Evolutionary conservation across 92 coral and sea anemone species (phyloP).

Genomic region (Porites lobata): DNA sequence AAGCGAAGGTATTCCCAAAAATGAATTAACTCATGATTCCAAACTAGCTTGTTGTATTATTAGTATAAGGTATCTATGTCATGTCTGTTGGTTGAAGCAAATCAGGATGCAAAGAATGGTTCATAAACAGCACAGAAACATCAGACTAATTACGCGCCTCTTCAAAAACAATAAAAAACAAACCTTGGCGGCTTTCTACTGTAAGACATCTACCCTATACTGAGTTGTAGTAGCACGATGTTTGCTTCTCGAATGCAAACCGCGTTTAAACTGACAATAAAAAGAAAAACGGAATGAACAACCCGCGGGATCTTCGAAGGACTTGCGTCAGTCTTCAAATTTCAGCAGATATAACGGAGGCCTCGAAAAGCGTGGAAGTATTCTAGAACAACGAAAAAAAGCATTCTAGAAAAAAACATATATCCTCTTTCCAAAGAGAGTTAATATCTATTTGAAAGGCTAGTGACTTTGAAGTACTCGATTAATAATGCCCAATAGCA

Average conservation of each 20-base stretch:
- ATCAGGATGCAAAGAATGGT: not conserved
- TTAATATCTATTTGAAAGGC: not conserved
- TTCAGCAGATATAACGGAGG: no score
- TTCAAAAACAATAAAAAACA: not conserved
- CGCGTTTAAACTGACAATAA: no score
- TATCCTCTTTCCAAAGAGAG: not conserved
- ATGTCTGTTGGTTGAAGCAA: constrained; percentile 10
- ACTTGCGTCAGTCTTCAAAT: no score
- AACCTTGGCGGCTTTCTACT: constrained; percentile 1
- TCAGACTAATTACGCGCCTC: constrained; percentile 11
- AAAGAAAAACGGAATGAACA: no score
- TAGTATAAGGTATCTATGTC: no score
- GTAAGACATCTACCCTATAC: not conserved
- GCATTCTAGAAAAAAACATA: no score
- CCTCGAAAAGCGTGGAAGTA: no score
- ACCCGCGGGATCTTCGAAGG: no score
- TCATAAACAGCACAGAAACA: not conserved
- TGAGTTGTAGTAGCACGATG: constrained; percentile 1
- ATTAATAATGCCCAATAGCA: not conserved
- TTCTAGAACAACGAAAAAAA: no score
- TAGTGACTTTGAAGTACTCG: not conserved
- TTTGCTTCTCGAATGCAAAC: not conserved
- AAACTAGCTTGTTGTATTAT: no score
- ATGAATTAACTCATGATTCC: no score
- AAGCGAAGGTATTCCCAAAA: no score